Evolutionary conservation across 1,140 invertebrate species (phyloP).

Genomic region (Drosophila parabipectinata): DNA sequence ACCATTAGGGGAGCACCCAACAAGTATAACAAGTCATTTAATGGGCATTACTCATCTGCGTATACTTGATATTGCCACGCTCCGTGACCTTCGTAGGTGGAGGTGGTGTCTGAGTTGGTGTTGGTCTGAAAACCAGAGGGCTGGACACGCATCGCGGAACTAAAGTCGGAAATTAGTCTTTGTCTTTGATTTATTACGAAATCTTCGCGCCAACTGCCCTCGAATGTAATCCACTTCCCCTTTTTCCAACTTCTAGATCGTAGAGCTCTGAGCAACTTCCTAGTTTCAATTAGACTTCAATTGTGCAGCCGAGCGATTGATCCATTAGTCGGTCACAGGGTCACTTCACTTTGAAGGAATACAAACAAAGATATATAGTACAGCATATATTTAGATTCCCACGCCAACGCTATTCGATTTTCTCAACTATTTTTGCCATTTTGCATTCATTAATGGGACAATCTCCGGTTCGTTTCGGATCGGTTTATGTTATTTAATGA

Average conservation of each 20-base stretch:
- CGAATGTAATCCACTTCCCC: constrained; percentile 72
- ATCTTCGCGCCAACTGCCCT: constrained; percentile 55
- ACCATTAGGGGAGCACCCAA: constrained; percentile 58
- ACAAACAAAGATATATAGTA: neutral
- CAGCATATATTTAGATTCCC: constrained; percentile 36
- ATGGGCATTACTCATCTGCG: constrained; percentile 63
- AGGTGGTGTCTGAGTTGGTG: neutral
- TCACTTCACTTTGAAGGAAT: constrained; percentile 28
- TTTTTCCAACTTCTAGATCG: constrained; percentile 18
- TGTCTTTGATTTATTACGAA: constrained; percentile 74
- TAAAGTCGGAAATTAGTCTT: constrained; percentile 51
- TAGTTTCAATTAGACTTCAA: constrained; percentile 71
- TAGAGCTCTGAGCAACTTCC: constrained; percentile 38
- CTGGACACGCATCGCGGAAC: constrained; percentile 56
- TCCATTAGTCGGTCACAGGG: constrained; percentile 50
- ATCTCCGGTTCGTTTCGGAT: constrained; percentile 36
- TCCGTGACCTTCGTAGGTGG: constrained; percentile 53
- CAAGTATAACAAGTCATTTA: constrained; percentile 54
- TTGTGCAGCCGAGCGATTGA: constrained; percentile 64
- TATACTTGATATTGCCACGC: constrained; percentile 61
- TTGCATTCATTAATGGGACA: constrained; percentile 53
- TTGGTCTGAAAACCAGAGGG: constrained; percentile 15
- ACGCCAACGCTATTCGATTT: constrained; percentile 46
- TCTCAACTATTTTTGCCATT: constrained; percentile 12
- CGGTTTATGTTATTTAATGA: constrained; percentile 39